Evolutionary conservation across 2,113 vertebrate genomes (phyloP), one percentile per base, ranked within the genome.

Genomic region (Rostratula benghalensis): DNA sequence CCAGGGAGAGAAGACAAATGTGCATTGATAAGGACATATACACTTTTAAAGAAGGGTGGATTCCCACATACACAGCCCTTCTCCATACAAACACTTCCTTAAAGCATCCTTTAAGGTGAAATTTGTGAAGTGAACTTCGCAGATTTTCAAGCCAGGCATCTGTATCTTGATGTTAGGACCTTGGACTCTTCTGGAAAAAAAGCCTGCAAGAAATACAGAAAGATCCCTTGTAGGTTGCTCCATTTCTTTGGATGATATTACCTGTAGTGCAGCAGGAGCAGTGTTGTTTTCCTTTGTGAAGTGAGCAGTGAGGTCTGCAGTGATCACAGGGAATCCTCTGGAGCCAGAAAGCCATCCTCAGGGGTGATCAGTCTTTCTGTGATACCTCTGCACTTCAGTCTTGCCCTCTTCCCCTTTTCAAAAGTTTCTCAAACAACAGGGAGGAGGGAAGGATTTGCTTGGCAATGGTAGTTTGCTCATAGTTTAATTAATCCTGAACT

Each of bases 401-500:
- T 70, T 83, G 69, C 21, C 48, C 10, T 17, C 57, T 56, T 19
- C 48, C 53, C 53, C 28, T 54, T 54, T 54, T 54, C 53, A 54
- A 54, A 54, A 48, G 41, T 53, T 87, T 79, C 69, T 85, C 75
- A 79, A 8, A 33, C 46, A 18, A 7, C 39, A 21, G 78, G 61
- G 74, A 89, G 59, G 61, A 94, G 92, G 48, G 13, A 69, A 46
- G 25, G 57, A 37, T 87, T 89, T 92, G 65, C 73, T 93, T 80
- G 63, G 90, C 73, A 46, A 3, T 54, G 31, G 65, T 87, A 28
- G 65, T 75, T 92, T 94, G 74, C 87, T 95, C 87, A 83, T 23
- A 59, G 77, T 83, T 96, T 94, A 95, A 96, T 96, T 96, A 95
- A 65, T 87, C 54, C 59, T 91, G 37, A 85, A 6, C 57, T 77